Evolutionary conservation across 2,797 vertebrate species (phyloP), one percentile per base, ranked within the genome.

Genomic region (Gobionotothen gibberifrons): DNA sequence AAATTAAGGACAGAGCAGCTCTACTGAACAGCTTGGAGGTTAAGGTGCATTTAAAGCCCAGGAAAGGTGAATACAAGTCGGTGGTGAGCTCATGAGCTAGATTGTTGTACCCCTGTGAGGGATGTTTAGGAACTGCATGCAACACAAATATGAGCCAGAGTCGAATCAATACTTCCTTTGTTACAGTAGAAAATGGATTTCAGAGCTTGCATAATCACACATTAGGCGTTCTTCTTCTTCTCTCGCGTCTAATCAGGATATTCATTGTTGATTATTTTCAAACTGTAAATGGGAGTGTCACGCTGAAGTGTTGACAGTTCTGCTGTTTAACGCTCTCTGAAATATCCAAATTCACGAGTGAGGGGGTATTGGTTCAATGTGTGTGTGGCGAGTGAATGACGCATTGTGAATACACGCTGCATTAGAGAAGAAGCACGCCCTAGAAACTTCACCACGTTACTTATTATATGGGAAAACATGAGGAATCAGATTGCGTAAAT

Each of bases 141-240:
- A 16, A 58, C 26, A 14, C 36, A 12, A 68, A 12, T 14, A 6
- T 1, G 13, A 71, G 54, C 71, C 62, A 74, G 49, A 54, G 26
- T 65, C 21, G 3, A 78, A 67, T 44, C 49, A 60, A 44, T 14
- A 43, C 54, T 71, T 74, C 66, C 61, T 73, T 72, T 54, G 52
- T 74, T 49, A 9, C 16, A 16, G 22, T 59, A n/a, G 10, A 14
- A 49, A 77, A 51, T 8, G 8, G 12, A 51, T 74, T 64, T 73
- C 47, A 39, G 42, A 3, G 42, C 36, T 58, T 66, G 32, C 49
- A 42, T 55, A 59, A 66, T 63, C 9, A 0, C 13, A 60, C 29
- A 42, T 46, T 62, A 74, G 54, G 51, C 57, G 3, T 36, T 16
- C 29, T 68, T 51, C 29, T 68, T 51, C 42, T 12, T n/a, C 19